These are phyloP conservation scores for Agrotis ipsilon DNA, from an alignment of 2,888 invertebrate genomes.

Conservation along the genomic window DNA sequence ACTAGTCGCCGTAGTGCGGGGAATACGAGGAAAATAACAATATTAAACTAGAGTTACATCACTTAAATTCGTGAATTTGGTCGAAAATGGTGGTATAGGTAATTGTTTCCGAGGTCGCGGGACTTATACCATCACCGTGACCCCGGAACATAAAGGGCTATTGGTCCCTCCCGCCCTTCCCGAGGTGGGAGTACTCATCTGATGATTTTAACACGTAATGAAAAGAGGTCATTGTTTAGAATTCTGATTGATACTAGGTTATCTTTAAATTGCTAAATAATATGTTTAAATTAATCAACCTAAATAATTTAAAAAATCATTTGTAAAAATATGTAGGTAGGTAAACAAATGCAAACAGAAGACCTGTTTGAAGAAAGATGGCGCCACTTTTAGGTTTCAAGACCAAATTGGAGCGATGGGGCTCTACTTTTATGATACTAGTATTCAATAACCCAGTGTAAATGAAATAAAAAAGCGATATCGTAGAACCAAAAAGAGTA, in stretches of 20 bases:
- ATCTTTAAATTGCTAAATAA: background rate
- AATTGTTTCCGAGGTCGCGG: too few relatives aligned
- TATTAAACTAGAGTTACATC: constrained; percentile 32
- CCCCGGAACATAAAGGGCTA: too few relatives aligned
- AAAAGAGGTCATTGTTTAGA: background rate
- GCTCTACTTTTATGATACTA: too few relatives aligned
- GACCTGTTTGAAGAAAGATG: constrained; percentile 17
- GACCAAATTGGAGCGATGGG: too few relatives aligned
- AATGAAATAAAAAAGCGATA: too few relatives aligned
- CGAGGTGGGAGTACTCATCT: too few relatives aligned
- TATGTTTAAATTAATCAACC: background rate
- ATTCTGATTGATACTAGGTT: background rate
- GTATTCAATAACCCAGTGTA: too few relatives aligned
- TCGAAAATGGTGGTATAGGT: background rate
- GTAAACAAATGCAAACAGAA: background rate
- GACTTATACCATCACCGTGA: too few relatives aligned
- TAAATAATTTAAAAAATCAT: background rate
- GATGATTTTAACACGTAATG: too few relatives aligned
- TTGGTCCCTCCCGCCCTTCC: too few relatives aligned
- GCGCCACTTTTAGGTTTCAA: constrained; percentile 13
- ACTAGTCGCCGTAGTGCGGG: constrained; percentile 64
- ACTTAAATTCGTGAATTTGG: constrained; percentile 4
- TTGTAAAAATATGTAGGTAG: too few relatives aligned
- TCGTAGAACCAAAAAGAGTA: too few relatives aligned
- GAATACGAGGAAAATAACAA: constrained; percentile 51